Conservation (phyloP, 1,140 invertebrate genomes). For the Drosophila virilis region DNA sequence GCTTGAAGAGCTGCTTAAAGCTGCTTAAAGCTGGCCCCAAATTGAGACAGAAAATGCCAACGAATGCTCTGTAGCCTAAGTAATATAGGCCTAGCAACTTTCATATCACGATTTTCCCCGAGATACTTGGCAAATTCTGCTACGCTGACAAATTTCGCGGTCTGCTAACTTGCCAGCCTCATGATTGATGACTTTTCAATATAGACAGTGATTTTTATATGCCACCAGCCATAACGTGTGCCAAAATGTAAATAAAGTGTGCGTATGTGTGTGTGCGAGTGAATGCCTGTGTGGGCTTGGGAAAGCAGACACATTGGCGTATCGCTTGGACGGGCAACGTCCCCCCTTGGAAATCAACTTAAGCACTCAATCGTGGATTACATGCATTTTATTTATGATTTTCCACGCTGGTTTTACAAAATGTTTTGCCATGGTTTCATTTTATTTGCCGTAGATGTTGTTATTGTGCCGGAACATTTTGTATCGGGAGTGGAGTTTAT, state of each 20-base stretch:
- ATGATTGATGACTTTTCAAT: constrained; percentile 82
- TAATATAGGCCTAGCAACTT: constrained; percentile 38
- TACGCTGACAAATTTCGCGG: constrained; percentile 74
- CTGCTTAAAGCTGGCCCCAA: constrained; percentile 7
- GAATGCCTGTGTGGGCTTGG: neutral
- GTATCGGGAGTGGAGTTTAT: constrained; percentile 19
- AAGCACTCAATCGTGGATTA: constrained; percentile 80
- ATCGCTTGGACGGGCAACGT: constrained; percentile 11
- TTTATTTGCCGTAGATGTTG: constrained; percentile 63
- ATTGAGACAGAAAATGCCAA: constrained; percentile 31
- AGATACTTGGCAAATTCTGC: constrained; percentile 39
- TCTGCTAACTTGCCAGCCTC: constrained; percentile 56
- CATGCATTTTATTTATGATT: constrained; percentile 82
- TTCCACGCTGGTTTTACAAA: constrained; percentile 74
- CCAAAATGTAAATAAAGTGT: constrained; percentile 71
- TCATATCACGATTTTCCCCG: constrained; percentile 42
- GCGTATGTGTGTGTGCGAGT: neutral
- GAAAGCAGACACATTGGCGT: constrained; percentile 5
- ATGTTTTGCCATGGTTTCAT: constrained; percentile 65
- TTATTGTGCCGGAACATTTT: constrained; percentile 16
- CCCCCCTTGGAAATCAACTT: constrained; percentile 60
- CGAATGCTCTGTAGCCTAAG: constrained; percentile 14
- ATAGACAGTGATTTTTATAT: constrained; percentile 51
- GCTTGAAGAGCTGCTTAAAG: constrained; percentile 58
- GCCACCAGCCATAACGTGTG: constrained; percentile 51